Evolutionary conservation across 1,140 invertebrate species (phyloP), one percentile per base, ranked within the genome.

Genomic region (Centruroides sculpturatus): DNA sequence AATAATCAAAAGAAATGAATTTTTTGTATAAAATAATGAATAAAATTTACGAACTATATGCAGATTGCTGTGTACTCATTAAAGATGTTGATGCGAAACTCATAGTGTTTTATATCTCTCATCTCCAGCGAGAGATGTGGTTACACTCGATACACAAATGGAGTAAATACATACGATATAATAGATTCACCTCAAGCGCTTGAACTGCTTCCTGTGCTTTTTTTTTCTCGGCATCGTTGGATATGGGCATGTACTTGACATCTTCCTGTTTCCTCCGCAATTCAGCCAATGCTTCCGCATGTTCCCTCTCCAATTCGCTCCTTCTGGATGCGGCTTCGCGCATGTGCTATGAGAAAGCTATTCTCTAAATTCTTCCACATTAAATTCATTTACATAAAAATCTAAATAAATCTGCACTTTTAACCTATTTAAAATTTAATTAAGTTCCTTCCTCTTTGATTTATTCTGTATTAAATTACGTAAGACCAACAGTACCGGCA

Each of bases 241-340:
- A 70, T 53, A 77, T 64, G 23, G 66, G 68, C 41, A 41, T 41
- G 41, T 41, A 41, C 60, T 72, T 68, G 63, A 79, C 69, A 68
- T 79, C 75, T 54, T 72, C 73, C 65, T 80, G 76, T 66, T 83
- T 84, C 65, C 84, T 78, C 56, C 84, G 81, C 62, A 91, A 77
- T 70, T 89, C 85, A 63, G 82, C 81, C 67, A 89, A 79, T 64
- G 86, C 85, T 64, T 85, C 84, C 67, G 83, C 84, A 77, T 92
- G 87, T 69, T 90, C 86, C 65, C 85, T 79, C 75, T 92, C 89
- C 65, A 92, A 80, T 69, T 91, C 87, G 52, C 84, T 83, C 47
- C 87, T 80, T 68, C 85, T 83, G 70, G 87, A 84, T 73, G 91
- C 87, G 59, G 89, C 87, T 70, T 91, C 88, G 69, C 89, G 86